Base-by-base conservation (phyloP, 1,140 invertebrate species). In the Lineus longissimus region DNA sequence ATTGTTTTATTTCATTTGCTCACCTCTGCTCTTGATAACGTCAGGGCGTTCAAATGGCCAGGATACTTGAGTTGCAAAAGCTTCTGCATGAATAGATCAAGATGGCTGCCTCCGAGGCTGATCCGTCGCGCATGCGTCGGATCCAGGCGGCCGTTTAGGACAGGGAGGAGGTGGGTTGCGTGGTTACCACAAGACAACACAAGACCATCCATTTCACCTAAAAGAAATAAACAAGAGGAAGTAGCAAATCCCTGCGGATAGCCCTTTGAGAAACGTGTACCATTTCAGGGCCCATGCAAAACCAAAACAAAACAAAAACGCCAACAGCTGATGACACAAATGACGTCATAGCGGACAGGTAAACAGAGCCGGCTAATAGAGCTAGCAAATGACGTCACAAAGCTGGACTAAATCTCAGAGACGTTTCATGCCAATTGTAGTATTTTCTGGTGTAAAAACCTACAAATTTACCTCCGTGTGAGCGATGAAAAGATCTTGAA, bases 21-120 rank as follows among this genome's bases (percentile, higher is more conserved):
- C 81, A 89, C 88, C 83, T 96, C 94, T 57, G 90, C 90, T 70
- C 93, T 86, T 66, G 88, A 92, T 68, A 90, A 86, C 2, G 92
- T 93, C 61, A 97, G 91, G 4, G 91, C 88, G 77, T 89, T 90
- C 0, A 91, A 85, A 83, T 96, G 94, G 1, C 90, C 89, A 2
- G 94, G 93, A 83, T 97, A 96, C 80, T 96, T 97, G 22, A 97
- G 83, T 80, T 97, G 94, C 19, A 97, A 83, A n/a, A 95, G 81
- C 68, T 92, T 86, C 72, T 95, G 93, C 76, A 97, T 85, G 77
- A 93, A 95, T 17, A 84, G 87, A 54, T 89, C 89, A 61, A 96
- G 87, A 79, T 95, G 92, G 76, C 86, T 90, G 11, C 94, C 94
- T 57, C 95, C 87, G 62, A 94, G 82, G 83, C 94, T 94, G 25